Percentiles rank a stretch among this genome's conserved stretches.
Conservation (phyloP, 2,113 vertebrate genomes). For the Muscicapa adusta region DNA sequence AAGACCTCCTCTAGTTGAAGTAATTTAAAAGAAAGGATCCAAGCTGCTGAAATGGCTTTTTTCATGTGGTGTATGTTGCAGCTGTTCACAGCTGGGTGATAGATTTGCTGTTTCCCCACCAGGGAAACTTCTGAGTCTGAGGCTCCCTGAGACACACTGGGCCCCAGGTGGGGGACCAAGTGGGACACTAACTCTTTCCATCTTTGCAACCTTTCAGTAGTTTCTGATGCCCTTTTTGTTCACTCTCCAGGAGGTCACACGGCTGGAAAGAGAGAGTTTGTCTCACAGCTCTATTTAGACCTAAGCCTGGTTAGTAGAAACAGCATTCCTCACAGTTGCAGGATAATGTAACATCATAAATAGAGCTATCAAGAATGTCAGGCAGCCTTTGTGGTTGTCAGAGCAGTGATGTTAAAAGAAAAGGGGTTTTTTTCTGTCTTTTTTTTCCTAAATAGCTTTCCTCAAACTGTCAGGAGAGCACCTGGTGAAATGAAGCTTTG, state of each 20-base stretch:
- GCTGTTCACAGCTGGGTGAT: neutral
- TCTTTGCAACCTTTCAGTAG: neutral
- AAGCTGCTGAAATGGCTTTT: neutral
- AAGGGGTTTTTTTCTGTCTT: neutral
- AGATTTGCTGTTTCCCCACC: neutral
- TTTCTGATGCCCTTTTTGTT: neutral
- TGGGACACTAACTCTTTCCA: neutral
- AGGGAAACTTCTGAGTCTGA: neutral
- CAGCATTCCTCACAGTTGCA: slow-evolving; percentile 46
- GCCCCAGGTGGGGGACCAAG: neutral
- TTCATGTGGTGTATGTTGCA: neutral
- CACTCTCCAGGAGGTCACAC: neutral
- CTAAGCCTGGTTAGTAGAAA: slow-evolving; percentile 43
- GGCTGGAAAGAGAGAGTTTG: neutral
- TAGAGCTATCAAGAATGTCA: slow-evolving; percentile 70
- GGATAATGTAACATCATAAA: slow-evolving; percentile 65
- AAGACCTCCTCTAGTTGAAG: neutral
- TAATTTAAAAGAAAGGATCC: neutral
- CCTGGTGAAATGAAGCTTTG: slow-evolving; percentile 59
- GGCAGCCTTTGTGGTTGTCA: slow-evolving; percentile 64
- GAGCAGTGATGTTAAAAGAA: slow-evolving; percentile 62
- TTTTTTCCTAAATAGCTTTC: slow-evolving; percentile 20
- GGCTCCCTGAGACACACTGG: neutral
- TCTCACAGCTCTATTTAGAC: slow-evolving; percentile 44
- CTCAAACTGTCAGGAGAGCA: slow-evolving; percentile 52